Conservation (phyloP, 2,888 invertebrate genomes). For the Myathropa florea region DNA sequence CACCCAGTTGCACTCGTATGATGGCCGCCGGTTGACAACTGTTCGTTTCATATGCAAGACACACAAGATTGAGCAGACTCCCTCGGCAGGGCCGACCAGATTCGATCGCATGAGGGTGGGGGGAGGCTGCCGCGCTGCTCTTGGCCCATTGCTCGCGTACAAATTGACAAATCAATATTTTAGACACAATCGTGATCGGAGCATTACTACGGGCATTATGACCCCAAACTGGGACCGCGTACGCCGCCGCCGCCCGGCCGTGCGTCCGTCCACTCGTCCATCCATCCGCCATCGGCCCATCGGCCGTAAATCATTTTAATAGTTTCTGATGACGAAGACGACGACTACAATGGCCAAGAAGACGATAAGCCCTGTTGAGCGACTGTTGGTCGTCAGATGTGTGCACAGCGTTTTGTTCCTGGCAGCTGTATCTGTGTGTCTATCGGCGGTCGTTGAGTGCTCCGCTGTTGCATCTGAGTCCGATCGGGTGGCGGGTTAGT, state of each 20-base stretch:
- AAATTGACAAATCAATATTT: slow-evolving; percentile 72
- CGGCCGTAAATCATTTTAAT: slow-evolving; percentile 64
- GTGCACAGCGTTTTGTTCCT: slow-evolving; percentile 3
- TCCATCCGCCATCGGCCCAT: slow-evolving; percentile 33
- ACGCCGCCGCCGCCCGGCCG: slow-evolving; percentile 7
- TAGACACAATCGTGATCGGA: slow-evolving; percentile 68
- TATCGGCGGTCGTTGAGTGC: slow-evolving; percentile 48
- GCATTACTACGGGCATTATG: slow-evolving; percentile 64
- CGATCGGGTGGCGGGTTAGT: slow-evolving; percentile 27
- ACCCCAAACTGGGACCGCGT: slow-evolving; percentile 59
- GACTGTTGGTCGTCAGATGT: slow-evolving; percentile 29
- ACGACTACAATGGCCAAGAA: slow-evolving; percentile 6
- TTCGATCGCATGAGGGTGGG: background rate
- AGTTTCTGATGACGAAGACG: slow-evolving; percentile 44
- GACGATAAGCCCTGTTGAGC: slow-evolving; percentile 48
- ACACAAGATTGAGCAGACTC: slow-evolving; percentile 33
- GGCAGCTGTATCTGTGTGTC: slow-evolving; percentile 26
- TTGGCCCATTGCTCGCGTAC: slow-evolving; percentile 53
- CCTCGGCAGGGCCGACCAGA: background rate
- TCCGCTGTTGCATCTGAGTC: slow-evolving; percentile 46
- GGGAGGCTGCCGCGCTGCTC: background rate
- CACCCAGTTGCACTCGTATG: slow-evolving; percentile 25
- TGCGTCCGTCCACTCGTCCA: background rate
- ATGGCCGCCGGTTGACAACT: slow-evolving; percentile 62
- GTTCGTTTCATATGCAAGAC: slow-evolving; percentile 35